These are phyloP conservation scores for Rhinoderma darwinii DNA, from an alignment of 2,113 vertebrate genomes.

Conservation along the genomic window DNA sequence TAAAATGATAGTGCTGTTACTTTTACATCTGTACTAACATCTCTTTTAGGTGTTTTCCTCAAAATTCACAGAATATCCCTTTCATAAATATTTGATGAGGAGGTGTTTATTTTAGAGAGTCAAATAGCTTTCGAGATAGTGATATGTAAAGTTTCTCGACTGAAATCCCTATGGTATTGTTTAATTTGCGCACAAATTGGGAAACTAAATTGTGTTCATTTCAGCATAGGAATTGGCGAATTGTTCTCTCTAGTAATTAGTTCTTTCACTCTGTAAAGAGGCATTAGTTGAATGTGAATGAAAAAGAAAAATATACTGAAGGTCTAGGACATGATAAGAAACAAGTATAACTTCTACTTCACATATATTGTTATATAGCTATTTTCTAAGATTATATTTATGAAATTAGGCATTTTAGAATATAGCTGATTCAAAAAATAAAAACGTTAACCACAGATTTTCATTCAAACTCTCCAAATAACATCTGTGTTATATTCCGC, in stretches of 20 bases:
- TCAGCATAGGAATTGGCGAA: constrained; percentile 42
- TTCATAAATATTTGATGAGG: constrained; percentile 33
- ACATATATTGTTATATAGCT: neutral
- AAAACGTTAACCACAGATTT: neutral
- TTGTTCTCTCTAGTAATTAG: constrained; percentile 49
- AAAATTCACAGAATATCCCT: neutral
- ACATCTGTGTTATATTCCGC: too few species aligned
- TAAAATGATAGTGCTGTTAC: neutral
- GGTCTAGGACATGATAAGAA: neutral
- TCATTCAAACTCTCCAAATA: neutral
- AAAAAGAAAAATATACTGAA: neutral
- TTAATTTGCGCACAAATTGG: constrained; percentile 50
- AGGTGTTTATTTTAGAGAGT: constrained; percentile 39
- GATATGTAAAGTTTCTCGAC: constrained; percentile 31
- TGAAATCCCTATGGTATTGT: constrained; percentile 29
- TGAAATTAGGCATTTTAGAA: neutral
- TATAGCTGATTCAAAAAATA: neutral
- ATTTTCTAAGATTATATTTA: neutral
- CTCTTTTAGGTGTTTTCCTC: neutral
- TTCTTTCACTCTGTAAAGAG: constrained; percentile 24
- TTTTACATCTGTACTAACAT: neutral
- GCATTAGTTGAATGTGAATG: constrained; percentile 27
- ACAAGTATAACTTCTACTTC: neutral
- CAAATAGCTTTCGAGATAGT: constrained; percentile 35
- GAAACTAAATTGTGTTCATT: constrained; percentile 52